phyloP scores from a whole-genome alignment of 2,797 vertebrate species.

The Cirrhinus molitorella region DNA sequence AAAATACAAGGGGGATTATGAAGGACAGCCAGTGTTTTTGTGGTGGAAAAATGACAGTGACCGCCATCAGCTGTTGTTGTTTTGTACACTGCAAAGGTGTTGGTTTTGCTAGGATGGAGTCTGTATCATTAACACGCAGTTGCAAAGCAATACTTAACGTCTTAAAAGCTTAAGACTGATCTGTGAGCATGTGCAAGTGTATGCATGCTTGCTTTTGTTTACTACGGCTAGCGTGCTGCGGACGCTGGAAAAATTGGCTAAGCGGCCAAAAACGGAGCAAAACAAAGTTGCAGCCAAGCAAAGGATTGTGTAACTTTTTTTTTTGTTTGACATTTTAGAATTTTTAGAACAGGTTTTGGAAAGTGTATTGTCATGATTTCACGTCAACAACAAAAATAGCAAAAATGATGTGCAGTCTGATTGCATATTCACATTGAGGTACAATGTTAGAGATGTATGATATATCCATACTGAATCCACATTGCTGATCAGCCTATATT shows the following conservation, averaged over 20 bases:
- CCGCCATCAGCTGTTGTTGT: constrained; percentile 46
- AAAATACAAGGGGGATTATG: constrained; percentile 13
- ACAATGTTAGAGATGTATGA: neutral
- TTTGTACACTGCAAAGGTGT: constrained; percentile 46
- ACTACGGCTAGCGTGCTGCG: constrained; percentile 15
- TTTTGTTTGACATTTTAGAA: neutral
- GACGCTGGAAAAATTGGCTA: constrained; percentile 2
- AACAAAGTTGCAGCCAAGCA: constrained; percentile 30
- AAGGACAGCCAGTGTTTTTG: constrained; percentile 42
- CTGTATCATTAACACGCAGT: constrained; percentile 33
- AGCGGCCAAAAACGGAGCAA: constrained; percentile 15
- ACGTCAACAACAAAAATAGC: neutral
- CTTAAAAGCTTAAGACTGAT: constrained; percentile 46
- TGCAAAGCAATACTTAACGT: constrained; percentile 43
- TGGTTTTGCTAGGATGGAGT: constrained; percentile 33
- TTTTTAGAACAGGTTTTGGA: neutral
- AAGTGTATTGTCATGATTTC: neutral
- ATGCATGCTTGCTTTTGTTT: constrained; percentile 46
- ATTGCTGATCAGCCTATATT: neutral
- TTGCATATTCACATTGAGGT: neutral
- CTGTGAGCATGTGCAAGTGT: constrained; percentile 43
- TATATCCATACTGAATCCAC: neutral
- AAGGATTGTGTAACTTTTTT: neutral
- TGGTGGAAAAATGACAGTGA: constrained; percentile 50
- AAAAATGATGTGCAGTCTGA: neutral